Evolutionary conservation across 2,797 vertebrate genomes (phyloP).

Genomic region (Cheirogaleus major): DNA sequence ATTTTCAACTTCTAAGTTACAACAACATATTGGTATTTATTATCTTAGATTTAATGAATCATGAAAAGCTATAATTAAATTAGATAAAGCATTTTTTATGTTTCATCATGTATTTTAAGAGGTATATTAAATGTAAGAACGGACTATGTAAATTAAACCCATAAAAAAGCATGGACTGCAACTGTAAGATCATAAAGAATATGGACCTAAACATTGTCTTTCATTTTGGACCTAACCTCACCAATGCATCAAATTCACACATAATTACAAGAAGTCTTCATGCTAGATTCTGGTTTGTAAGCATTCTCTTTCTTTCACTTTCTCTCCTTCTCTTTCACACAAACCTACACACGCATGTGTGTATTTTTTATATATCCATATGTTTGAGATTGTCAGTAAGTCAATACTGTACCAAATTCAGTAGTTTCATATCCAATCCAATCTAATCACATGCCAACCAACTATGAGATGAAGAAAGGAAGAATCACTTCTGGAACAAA

Average conservation of each 20-base stretch:
- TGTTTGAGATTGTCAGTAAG: not conserved
- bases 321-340: not conserved
- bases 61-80: not conserved
- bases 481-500: not conserved
- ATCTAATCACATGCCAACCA: not conserved
- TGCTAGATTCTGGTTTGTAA: constrained; percentile 9
- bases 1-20: constrained; percentile 6
- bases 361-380: not conserved
- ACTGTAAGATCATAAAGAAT: not conserved
- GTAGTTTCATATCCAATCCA: not conserved
- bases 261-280: not conserved
- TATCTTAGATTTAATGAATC: not conserved
- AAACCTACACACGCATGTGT: not conserved
- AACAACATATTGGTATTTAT: not conserved
- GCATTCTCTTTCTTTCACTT: not conserved
- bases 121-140: not conserved
- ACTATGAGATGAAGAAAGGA: not conserved
- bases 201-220: not conserved
- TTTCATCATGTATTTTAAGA: not conserved
- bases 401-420: not conserved
- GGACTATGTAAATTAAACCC: not conserved
- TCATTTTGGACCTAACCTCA: not conserved
- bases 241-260: not conserved
- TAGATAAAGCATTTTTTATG: not conserved
- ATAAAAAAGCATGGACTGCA: not conserved